Evolutionary conservation across 2,797 vertebrate genomes (phyloP).

Genomic region (Atherinosoma microstoma): DNA sequence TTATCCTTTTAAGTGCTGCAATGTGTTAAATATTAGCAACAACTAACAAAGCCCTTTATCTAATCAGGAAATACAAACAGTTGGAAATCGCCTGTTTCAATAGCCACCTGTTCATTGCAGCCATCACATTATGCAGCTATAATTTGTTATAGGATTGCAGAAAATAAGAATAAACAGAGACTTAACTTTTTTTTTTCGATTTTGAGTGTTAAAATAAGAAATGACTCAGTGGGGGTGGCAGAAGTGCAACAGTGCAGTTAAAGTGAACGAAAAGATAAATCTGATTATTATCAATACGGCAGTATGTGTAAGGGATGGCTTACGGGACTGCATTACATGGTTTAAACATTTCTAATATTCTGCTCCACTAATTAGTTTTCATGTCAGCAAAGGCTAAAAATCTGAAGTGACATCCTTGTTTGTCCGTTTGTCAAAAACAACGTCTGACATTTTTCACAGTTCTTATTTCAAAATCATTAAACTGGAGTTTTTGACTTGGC

Average conservation of each 20-base stretch:
- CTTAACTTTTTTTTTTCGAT: too few relatives aligned
- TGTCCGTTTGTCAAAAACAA: background rate
- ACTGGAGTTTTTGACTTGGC: slow-evolving; percentile 2
- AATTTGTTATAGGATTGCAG: background rate
- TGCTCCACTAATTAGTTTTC: background rate
- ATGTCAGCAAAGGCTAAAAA: background rate
- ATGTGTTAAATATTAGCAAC: background rate
- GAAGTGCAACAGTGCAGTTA: background rate
- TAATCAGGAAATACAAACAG: background rate
- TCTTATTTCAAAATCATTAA: background rate
- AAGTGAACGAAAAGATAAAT: background rate
- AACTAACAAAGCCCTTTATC: background rate
- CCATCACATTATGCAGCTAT: too few relatives aligned
- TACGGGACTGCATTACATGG: background rate
- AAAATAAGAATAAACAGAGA: background rate
- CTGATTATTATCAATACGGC: background rate
- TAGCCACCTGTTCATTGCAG: too few relatives aligned
- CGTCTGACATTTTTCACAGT: background rate
- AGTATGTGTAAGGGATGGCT: background rate
- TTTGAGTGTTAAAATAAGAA: too few relatives aligned
- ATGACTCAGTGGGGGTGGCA: background rate
- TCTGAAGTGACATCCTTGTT: background rate
- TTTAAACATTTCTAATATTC: background rate
- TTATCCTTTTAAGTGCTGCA: background rate
- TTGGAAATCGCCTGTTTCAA: background rate